These are phyloP conservation scores for Aleiodes sp. DNA, from an alignment of 1,140 invertebrate genomes.

Conservation along the genomic window DNA sequence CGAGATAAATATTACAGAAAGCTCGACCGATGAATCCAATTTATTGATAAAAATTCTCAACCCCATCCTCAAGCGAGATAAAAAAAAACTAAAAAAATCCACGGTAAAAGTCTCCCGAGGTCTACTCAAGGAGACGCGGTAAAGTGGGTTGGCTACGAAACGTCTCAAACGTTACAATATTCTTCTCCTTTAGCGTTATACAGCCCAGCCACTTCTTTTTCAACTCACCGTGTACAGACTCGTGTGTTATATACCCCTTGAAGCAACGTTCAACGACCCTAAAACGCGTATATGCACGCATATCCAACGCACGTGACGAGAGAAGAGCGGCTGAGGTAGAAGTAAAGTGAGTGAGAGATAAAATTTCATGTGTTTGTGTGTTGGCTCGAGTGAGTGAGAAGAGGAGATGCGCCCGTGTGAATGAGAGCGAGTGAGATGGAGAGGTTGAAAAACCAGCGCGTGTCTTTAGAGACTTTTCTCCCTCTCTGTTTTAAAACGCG, in stretches of 20 bases:
- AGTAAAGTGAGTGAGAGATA: conserved; percentile 36
- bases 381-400: conserved; percentile 27
- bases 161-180: too few species aligned
- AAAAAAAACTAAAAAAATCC: too few species aligned
- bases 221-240: neutral
- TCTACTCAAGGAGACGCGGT: too few species aligned
- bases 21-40: too few species aligned
- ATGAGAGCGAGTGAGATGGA: conserved; percentile 30
- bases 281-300: conserved; percentile 45
- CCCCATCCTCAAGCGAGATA: too few species aligned
- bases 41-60: too few species aligned
- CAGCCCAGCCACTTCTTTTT: conserved; percentile 30
- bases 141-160: conserved; percentile 54
- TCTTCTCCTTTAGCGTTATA: conserved; percentile 40
- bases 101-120: too few species aligned
- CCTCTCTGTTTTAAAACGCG: neutral
- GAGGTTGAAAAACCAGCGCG: conserved; percentile 27
- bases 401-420: conserved; percentile 28
- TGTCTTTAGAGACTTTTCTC: conserved; percentile 12
- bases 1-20: too few species aligned
- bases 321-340: too few species aligned
- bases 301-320: conserved; percentile 48
- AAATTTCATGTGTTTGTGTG: neutral
- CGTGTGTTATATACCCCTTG: conserved; percentile 46
- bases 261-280: conserved; percentile 61